Evolutionary conservation across 2,797 vertebrate genomes (phyloP).

Genomic region (Notamacropus eugenii): DNA sequence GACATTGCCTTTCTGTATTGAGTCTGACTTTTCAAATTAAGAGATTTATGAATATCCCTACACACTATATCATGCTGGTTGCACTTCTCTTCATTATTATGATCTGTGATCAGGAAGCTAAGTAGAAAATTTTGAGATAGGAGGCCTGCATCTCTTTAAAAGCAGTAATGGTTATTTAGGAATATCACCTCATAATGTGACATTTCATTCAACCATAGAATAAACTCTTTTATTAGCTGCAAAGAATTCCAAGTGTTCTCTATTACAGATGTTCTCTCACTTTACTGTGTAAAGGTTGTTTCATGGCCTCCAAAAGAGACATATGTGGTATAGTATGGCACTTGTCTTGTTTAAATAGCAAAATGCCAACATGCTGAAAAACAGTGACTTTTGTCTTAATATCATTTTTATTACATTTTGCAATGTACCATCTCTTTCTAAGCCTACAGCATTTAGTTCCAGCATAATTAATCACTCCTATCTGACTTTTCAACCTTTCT

Average conservation of each 20-base stretch:
- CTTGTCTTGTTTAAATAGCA: not conserved
- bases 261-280: not conserved
- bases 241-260: not conserved
- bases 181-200: conserved; percentile 3
- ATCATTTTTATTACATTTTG: not conserved
- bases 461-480: not conserved
- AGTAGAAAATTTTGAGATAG: conserved; percentile 49
- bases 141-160: conserved; percentile 49
- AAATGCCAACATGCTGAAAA: not conserved
- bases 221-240: conserved; percentile 43
- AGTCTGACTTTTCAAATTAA: not conserved
- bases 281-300: not conserved
- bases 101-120: conserved; percentile 21
- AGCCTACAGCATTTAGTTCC: not conserved
- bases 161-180: conserved; percentile 41
- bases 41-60: not conserved
- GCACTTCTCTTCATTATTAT: not conserved
- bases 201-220: conserved; percentile 32
- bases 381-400: not conserved
- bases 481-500: not conserved
- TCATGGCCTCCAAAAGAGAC: not conserved
- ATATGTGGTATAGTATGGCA: not conserved
- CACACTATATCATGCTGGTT: not conserved
- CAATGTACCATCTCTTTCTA: not conserved
- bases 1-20: not conserved